A percentile compares a stretch with the other conserved stretches of the same genome.
These are phyloP conservation scores for Ochotona princeps DNA, from an alignment of 2,113 vertebrate genomes.

Conservation along the genomic window DNA sequence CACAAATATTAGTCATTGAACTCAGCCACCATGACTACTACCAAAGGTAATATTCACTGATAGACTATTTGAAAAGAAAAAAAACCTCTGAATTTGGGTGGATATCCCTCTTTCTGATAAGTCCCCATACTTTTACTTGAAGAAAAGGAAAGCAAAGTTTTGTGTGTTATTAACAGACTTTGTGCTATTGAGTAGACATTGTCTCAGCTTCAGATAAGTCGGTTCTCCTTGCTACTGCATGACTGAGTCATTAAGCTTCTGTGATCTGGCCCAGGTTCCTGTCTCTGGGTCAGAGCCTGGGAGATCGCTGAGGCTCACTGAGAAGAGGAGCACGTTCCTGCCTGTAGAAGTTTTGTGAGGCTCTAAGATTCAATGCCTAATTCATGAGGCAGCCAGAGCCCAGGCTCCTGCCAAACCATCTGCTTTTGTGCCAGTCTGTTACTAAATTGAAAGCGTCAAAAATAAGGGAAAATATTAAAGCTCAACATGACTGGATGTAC, in stretches of 20 bases:
- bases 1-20: not conserved
- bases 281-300: constrained; percentile 31
- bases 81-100: not conserved
- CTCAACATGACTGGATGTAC: constrained; percentile 1
- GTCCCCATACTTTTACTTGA: not conserved
- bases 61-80: not conserved
- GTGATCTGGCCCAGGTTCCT: not conserved
- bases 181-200: not conserved
- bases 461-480: not conserved
- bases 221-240: not conserved
- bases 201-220: not conserved
- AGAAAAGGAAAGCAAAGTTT: not conserved
- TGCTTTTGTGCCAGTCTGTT: not conserved
- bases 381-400: not conserved
- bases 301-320: not conserved
- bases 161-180: not conserved
- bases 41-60: not conserved
- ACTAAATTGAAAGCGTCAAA: not conserved
- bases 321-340: not conserved
- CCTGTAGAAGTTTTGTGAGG: constrained; percentile 35
- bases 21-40: not conserved
- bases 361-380: constrained; percentile 1
- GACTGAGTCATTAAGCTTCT: not conserved
- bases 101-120: not conserved
- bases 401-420: not conserved